Conservation (phyloP, 2,113 vertebrate species). For the Hippocampus guttulatus region DNA sequence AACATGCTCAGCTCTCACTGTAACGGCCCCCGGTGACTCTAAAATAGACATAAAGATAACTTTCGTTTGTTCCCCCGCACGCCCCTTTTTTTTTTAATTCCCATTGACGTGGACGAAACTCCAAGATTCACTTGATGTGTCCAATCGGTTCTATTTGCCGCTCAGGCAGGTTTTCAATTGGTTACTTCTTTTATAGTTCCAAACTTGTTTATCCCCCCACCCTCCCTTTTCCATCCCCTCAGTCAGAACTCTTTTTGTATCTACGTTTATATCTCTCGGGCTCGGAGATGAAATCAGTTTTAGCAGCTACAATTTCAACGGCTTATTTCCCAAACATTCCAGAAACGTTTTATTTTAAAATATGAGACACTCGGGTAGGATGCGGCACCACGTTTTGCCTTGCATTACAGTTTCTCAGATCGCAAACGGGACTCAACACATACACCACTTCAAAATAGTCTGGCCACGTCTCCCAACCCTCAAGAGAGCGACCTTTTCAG, state of each 20-base stretch:
- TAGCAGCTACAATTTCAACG: background rate
- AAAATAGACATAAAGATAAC: slow-evolving; percentile 32
- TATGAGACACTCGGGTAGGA: background rate
- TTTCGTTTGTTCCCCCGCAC: slow-evolving; percentile 26
- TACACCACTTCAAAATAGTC: too few relatives aligned
- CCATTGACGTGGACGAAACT: background rate
- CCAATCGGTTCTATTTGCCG: slow-evolving; percentile 31
- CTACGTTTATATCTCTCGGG: background rate
- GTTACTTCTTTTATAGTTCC: background rate
- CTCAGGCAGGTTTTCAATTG: slow-evolving; percentile 10
- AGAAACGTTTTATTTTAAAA: background rate
- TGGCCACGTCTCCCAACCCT: too few relatives aligned
- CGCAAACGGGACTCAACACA: too few relatives aligned
- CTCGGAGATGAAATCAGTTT: background rate
- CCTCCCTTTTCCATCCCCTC: background rate
- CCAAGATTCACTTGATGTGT: background rate
- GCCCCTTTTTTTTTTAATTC: slow-evolving; percentile 1
- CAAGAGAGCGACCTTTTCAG: too few relatives aligned
- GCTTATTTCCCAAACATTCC: background rate
- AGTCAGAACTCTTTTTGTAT: background rate
- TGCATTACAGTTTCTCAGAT: too few relatives aligned
- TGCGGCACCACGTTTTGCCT: background rate
- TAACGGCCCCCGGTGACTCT: slow-evolving; percentile 47
- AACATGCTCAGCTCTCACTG: slow-evolving; percentile 39
- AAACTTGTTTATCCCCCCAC: background rate